These are phyloP conservation scores for Sipha flava DNA, from an alignment of 1,140 invertebrate genomes.

Conservation along the genomic window DNA sequence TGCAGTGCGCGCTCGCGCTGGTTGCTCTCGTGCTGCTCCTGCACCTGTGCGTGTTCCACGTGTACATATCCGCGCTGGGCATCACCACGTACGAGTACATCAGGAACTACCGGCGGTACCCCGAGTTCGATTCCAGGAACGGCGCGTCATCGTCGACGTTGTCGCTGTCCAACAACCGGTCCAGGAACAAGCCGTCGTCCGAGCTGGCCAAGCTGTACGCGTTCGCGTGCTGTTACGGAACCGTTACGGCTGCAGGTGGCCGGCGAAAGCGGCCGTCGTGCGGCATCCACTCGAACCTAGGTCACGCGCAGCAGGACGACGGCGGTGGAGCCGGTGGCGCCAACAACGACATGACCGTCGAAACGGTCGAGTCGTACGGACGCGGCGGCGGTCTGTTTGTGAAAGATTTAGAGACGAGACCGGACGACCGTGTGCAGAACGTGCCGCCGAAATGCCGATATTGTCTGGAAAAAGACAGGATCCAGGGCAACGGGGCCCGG, in stretches of 20 bases:
- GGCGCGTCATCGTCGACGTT: slow-evolving; percentile 36
- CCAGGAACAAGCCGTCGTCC: slow-evolving; percentile 7
- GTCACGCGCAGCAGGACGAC: not conserved
- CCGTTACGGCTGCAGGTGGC: not conserved
- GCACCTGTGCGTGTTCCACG: slow-evolving; percentile 82
- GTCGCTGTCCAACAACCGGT: slow-evolving; percentile 32
- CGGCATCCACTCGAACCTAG: slow-evolving; percentile 13
- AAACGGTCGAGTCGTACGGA: not conserved
- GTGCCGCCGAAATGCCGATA: not conserved
- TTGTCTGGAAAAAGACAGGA: slow-evolving; percentile 26
- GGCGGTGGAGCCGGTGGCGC: not conserved
- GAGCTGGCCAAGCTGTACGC: slow-evolving; percentile 21
- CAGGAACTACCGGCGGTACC: slow-evolving; percentile 48
- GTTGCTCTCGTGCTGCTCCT: slow-evolving; percentile 68
- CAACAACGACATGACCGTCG: not conserved
- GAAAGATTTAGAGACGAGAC: not conserved
- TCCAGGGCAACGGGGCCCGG: not conserved
- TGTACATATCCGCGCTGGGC: slow-evolving; percentile 74
- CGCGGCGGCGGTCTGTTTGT: not conserved
- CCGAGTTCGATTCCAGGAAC: slow-evolving; percentile 35
- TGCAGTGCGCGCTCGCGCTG: slow-evolving; percentile 59
- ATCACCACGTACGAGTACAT: slow-evolving; percentile 87
- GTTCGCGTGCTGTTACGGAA: not conserved
- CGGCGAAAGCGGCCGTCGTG: slow-evolving; percentile 1
- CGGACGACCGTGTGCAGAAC: not conserved